phyloP scores from a whole-genome alignment of 2,797 vertebrate species.

The Scomberomorus guttatus region DNA sequence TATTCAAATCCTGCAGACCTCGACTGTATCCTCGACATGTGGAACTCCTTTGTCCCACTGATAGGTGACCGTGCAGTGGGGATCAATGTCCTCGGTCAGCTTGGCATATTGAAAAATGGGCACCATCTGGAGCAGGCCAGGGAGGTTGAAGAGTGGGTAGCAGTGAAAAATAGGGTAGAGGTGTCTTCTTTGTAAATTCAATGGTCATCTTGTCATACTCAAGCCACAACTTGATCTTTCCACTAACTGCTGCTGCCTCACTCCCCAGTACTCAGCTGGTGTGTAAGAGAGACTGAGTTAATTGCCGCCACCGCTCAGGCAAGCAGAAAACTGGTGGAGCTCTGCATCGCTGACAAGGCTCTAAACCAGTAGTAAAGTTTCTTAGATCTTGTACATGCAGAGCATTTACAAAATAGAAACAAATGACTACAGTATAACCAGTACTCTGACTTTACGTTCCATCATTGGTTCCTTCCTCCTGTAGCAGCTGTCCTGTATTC shows the following conservation, averaged over 20 bases:
- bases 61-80: conserved; percentile 27
- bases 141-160: conserved; percentile 2
- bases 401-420: not conserved
- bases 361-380: not conserved
- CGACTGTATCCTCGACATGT: not conserved
- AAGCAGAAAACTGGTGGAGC: not conserved
- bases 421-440: not conserved
- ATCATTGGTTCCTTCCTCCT: not conserved
- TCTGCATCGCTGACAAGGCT: not conserved
- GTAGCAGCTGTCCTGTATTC: not conserved
- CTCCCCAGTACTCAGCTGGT: not conserved
- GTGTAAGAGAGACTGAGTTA: not conserved
- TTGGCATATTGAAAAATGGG: conserved; percentile 29
- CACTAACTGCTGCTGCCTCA: conserved; percentile 3
- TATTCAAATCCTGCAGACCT: not conserved
- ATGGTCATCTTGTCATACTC: conserved; percentile 15
- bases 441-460: not conserved
- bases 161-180: not conserved
- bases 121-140: conserved; percentile 41
- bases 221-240: conserved; percentile 15
- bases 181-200: conserved; percentile 10
- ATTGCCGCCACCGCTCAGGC: not conserved
- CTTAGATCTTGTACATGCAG: not conserved
- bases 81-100: conserved; percentile 27
- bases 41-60: conserved; percentile 32